A percentile compares a stretch with the other conserved stretches of the same genome.
Conservation (phyloP, 2,113 vertebrate genomes). For the Megalops atlanticus region DNA sequence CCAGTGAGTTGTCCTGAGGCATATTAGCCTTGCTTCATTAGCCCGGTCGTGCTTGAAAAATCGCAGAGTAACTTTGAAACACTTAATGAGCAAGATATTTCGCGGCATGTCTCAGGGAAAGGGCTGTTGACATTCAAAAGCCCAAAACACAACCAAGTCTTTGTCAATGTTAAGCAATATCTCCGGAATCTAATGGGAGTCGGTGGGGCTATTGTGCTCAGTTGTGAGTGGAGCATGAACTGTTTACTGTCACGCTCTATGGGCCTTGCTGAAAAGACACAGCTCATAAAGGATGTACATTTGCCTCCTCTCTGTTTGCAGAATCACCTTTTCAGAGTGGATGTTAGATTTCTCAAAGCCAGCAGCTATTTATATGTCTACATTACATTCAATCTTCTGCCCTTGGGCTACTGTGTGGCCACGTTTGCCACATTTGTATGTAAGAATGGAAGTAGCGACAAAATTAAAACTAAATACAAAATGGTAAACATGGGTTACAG, state of each 20-base stretch:
- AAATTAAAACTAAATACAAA: no score
- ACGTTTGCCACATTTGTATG: neutral
- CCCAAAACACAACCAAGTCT: neutral
- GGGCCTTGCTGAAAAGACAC: neutral
- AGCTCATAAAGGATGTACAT: neutral
- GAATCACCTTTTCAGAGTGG: neutral
- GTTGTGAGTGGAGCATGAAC: neutral
- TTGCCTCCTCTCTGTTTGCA: neutral
- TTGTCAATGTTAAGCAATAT: neutral
- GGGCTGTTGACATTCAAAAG: neutral
- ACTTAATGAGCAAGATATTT: constrained; percentile 39
- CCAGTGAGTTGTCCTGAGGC: constrained; percentile 38
- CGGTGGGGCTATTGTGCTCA: neutral
- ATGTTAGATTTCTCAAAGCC: neutral
- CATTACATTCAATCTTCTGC: neutral
- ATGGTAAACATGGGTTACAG: no score
- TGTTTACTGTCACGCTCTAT: neutral
- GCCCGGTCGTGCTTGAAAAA: constrained; percentile 38
- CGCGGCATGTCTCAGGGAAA: neutral
- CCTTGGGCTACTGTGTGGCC: neutral
- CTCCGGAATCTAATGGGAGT: neutral
- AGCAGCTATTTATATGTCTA: neutral
- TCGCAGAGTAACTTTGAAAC: constrained; percentile 40
- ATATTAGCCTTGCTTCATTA: constrained; percentile 49
- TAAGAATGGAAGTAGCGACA: neutral